Conservation (phyloP, 1,140 invertebrate species). For the Ceratina calcarata region DNA sequence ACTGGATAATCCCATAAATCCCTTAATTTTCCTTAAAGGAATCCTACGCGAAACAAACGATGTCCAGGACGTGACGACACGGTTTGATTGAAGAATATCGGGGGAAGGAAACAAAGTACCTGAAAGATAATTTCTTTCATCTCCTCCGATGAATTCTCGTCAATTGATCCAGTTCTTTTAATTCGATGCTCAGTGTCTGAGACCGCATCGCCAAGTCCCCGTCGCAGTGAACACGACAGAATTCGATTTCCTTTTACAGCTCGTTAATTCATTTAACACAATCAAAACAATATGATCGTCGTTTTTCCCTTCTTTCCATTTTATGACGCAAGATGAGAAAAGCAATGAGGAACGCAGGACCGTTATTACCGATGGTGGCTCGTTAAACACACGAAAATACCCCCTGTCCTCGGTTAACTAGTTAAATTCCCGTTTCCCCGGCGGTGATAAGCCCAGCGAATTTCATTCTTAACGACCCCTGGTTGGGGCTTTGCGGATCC, state of each 20-base stretch:
- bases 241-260: not conserved
- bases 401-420: conserved; percentile 67
- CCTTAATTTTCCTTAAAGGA: too few relatives aligned
- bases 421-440: conserved; percentile 62
- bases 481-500: conserved; percentile 39
- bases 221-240: too few relatives aligned
- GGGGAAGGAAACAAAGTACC: not conserved
- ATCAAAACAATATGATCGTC: too few relatives aligned
- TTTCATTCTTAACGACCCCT: conserved; percentile 66
- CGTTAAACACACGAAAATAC: conserved; percentile 59
- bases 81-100: conserved; percentile 4
- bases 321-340: too few relatives aligned
- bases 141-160: not conserved
- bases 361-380: conserved; percentile 51
- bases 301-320: too few relatives aligned
- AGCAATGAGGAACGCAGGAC: too few relatives aligned
- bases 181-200: conserved; percentile 9
- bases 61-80: too few relatives aligned
- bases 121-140: conserved; percentile 36
- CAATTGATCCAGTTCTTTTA: conserved; percentile 27
- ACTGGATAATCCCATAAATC: too few relatives aligned
- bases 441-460: conserved; percentile 63
- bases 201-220: too few relatives aligned
- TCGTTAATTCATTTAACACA: too few relatives aligned
- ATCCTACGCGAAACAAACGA: too few relatives aligned